These are phyloP conservation scores for Epiblema foenella DNA, from an alignment of 2,888 invertebrate species.

Conservation along the genomic window DNA sequence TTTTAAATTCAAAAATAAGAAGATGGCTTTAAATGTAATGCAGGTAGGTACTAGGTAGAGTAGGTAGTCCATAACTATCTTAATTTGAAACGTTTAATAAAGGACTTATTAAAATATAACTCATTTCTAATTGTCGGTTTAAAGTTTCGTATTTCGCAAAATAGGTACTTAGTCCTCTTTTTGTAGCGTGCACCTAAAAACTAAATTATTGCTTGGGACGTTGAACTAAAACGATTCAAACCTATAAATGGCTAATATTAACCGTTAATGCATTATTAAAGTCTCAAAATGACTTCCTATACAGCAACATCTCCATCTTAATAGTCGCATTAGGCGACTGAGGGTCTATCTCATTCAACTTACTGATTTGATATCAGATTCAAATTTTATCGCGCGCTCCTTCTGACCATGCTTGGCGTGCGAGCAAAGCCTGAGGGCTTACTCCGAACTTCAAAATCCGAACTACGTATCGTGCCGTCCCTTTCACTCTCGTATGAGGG, in stretches of 20 bases:
- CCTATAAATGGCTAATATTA: background rate
- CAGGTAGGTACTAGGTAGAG: too few relatives aligned
- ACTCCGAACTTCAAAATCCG: too few relatives aligned
- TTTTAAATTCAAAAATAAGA: too few relatives aligned
- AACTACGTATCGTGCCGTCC: too few relatives aligned
- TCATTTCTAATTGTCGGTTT: background rate
- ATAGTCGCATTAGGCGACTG: constrained; percentile 28
- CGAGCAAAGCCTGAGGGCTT: too few relatives aligned
- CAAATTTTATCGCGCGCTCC: background rate
- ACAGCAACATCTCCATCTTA: constrained; percentile 24
- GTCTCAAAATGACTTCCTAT: constrained; percentile 12
- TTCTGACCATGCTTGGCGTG: background rate
- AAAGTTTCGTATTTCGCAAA: background rate
- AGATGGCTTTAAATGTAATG: too few relatives aligned
- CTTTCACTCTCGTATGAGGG: too few relatives aligned
- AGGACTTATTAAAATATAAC: background rate
- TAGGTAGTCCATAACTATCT: too few relatives aligned
- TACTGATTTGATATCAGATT: background rate
- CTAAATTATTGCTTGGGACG: background rate
- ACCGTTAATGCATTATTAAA: constrained; percentile 19
- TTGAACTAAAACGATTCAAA: background rate
- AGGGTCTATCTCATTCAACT: background rate
- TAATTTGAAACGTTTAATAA: background rate
- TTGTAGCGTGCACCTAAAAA: too few relatives aligned
- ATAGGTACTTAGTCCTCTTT: too few relatives aligned